Evolutionary conservation across 1,140 invertebrate species (phyloP).

Genomic region (Brachionus paranguensis): DNA sequence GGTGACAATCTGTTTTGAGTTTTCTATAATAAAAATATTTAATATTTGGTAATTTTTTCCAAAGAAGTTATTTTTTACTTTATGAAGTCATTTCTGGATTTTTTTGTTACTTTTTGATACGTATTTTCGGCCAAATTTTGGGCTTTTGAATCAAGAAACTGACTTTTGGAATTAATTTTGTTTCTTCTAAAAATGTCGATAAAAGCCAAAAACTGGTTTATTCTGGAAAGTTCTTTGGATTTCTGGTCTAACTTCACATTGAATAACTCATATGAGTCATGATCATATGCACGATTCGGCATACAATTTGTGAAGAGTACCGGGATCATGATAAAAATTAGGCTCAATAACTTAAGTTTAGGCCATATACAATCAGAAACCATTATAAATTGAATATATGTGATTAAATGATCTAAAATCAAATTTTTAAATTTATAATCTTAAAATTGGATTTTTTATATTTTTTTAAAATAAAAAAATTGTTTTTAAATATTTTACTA

Average conservation of each 20-base stretch:
- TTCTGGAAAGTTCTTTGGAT: neutral
- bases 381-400: neutral
- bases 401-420: neutral
- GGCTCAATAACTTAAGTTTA: neutral
- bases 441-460: no score
- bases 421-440: neutral
- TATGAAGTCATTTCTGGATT: neutral
- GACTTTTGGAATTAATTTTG: neutral
- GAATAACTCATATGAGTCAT: neutral
- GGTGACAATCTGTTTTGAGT: constrained; percentile 19
- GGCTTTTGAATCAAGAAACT: neutral
- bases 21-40: neutral
- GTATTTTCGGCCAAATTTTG: neutral
- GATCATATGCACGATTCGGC: neutral
- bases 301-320: neutral
- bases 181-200: neutral
- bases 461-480: neutral
- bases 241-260: neutral
- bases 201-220: neutral
- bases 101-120: neutral
- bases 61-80: neutral
- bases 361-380: neutral
- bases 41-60: neutral
- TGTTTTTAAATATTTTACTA: no score
- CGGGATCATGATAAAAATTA: neutral